phyloP scores from a whole-genome alignment of 2,888 invertebrate species.

The Pristionchus arcanus region DNA sequence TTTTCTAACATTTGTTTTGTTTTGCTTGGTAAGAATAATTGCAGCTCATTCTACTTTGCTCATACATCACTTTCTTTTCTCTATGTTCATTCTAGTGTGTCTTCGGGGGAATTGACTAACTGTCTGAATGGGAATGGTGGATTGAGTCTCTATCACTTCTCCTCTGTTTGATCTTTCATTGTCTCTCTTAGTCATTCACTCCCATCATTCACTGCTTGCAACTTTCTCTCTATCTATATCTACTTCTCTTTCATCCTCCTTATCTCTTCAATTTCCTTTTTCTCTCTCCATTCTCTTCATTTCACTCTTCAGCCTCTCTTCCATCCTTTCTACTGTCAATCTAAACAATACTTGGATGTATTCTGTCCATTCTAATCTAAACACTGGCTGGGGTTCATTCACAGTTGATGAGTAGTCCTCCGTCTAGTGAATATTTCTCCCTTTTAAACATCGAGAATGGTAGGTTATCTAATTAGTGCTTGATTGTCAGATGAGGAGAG shows the following conservation, averaged over 20 bases:
- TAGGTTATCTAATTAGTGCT: background rate
- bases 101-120: background rate
- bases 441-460: background rate
- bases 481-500: background rate
- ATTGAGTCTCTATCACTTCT: slow-evolving; percentile 52
- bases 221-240: slow-evolving; percentile 50
- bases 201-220: slow-evolving; percentile 50
- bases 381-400: background rate
- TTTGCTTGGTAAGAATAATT: background rate
- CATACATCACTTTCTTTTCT: background rate
- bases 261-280: slow-evolving; percentile 1
- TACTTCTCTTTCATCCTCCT: background rate
- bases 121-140: background rate
- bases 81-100: background rate
- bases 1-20: background rate
- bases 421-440: slow-evolving; percentile 25
- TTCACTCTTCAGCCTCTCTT: slow-evolving; percentile 15
- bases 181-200: slow-evolving; percentile 33
- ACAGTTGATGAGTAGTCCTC: slow-evolving; percentile 15
- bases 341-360: background rate
- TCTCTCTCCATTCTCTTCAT: background rate
- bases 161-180: slow-evolving; percentile 27
- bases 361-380: slow-evolving; percentile 6
- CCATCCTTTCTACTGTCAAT: slow-evolving; percentile 23
- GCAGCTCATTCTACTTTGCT: background rate